Conservation (phyloP, 1,140 invertebrate genomes). For the Teleopsis dalmanni region DNA sequence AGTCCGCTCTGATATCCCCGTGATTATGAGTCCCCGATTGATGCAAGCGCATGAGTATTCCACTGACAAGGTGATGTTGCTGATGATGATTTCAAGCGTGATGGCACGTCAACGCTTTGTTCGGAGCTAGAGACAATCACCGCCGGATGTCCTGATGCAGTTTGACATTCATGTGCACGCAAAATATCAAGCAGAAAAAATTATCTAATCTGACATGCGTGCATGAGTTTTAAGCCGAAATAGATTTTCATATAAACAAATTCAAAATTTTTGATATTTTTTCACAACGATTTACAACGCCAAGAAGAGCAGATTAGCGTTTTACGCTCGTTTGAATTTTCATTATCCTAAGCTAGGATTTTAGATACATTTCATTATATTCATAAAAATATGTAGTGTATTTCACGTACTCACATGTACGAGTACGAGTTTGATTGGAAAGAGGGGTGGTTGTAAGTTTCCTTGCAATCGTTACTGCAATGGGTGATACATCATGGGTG, state of each 20-base stretch:
- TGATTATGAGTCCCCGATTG: no score
- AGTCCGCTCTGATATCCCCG: no score
- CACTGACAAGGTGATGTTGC: no score
- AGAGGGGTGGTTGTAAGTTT: no score
- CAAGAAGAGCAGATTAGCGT: constrained; percentile 41
- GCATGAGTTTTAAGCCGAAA: constrained; percentile 33
- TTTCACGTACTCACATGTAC: neutral
- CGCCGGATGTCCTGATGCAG: constrained; percentile 7
- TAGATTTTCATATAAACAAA: constrained; percentile 41
- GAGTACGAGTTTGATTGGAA: no score
- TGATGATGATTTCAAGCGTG: no score
- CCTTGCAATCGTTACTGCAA: no score
- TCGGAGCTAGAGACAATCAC: neutral
- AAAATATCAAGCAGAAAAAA: no score
- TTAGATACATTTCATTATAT: constrained; percentile 25
- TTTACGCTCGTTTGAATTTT: constrained; percentile 44
- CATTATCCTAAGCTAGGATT: constrained; percentile 40
- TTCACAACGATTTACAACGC: no score
- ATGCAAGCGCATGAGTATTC: no score
- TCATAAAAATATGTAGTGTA: neutral
- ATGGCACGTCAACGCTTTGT: constrained; percentile 2
- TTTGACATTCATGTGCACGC: constrained; percentile 7
- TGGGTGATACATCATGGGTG: no score
- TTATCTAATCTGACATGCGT: constrained; percentile 11
- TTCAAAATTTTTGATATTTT: no score